Evolutionary conservation across 2,113 vertebrate species (phyloP).

Genomic region (Pelecanus crispus): DNA sequence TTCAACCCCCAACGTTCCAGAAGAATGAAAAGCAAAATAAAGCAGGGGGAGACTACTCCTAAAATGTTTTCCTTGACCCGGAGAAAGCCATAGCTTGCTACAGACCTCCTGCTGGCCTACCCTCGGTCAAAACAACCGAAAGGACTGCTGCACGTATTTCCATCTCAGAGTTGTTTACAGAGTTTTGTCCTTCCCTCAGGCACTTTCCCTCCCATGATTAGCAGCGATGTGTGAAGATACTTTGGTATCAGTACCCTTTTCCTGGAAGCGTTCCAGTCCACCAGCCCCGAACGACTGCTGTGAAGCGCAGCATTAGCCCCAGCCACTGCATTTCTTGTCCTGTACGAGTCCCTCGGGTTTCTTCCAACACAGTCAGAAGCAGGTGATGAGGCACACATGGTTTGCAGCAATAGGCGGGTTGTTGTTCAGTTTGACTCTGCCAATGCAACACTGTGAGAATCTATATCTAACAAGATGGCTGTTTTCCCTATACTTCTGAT

Average conservation of each 20-base stretch:
- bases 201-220: slow-evolving; percentile 22
- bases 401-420: not conserved
- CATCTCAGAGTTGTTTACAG: slow-evolving; percentile 38
- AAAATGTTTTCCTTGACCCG: not conserved
- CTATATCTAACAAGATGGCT: not conserved
- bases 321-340: not conserved
- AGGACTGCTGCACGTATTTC: not conserved
- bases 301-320: not conserved
- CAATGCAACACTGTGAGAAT: not conserved
- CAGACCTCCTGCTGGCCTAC: not conserved
- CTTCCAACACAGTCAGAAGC: not conserved
- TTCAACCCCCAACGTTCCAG: not conserved
- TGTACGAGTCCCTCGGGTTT: not conserved
- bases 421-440: not conserved
- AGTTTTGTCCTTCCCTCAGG: slow-evolving; percentile 49
- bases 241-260: slow-evolving; percentile 29
- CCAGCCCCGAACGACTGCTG: not conserved
- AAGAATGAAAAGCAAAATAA: slow-evolving; percentile 19
- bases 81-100: not conserved
- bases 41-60: not conserved
- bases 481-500: not conserved
- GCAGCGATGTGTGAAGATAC: slow-evolving; percentile 33
- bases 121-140: not conserved
- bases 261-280: slow-evolving; percentile 7
- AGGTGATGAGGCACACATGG: rapidly evolving